Evolutionary conservation across 2,113 vertebrate genomes (phyloP), one percentile per base, ranked within the genome.

Genomic region (Mus spicilegus): DNA sequence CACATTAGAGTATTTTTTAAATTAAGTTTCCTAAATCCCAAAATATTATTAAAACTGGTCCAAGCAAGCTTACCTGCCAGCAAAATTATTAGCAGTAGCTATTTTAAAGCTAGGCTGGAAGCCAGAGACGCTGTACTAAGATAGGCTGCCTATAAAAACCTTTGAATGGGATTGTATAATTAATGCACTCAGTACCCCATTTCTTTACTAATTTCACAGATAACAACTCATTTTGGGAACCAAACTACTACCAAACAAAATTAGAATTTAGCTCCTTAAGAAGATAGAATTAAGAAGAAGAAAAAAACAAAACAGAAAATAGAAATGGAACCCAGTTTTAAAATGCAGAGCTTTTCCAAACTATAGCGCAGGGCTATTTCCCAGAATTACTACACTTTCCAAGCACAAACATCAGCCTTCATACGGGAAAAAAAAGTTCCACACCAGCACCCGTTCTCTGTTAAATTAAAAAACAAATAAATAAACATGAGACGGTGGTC

Each of bases 231-330:
- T 97, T 82, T 77, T 63, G 19, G 20, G 20, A 95, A 91, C 24
- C 72, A 94, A 95, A 92, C 90, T 88, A 89, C n/a, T 56, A 89
- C 56, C 19, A 89, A 89, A 61, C 22, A 91, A 95, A 97, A 96
- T 42, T 6, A 89, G 36, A 84, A 94, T 63, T 78, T 5, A 76
- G 63, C 75, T 87, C 54, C 90, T 91, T 6, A 63, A 91, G 51
- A 87, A 93, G 77, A 13, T 63, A 90, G 77, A 97, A n/a, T 80
- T 54, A 33, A 54, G 56, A 14, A 17, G 54, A 12, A 49, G 5
- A 49, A 49, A 51, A 54, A 51, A 19, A 54, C 8, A 78, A 33
- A 17, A 63, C 33, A 63, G 36, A 13, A 58, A 16, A n/a, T 89
- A 10, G 39, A 12, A n/a, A 76, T 7, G 24, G 24, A 49, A 77